Evolutionary conservation across 1,140 invertebrate genomes (phyloP), one percentile per base, ranked within the genome.

Genomic region (Polyergus mexicanus): DNA sequence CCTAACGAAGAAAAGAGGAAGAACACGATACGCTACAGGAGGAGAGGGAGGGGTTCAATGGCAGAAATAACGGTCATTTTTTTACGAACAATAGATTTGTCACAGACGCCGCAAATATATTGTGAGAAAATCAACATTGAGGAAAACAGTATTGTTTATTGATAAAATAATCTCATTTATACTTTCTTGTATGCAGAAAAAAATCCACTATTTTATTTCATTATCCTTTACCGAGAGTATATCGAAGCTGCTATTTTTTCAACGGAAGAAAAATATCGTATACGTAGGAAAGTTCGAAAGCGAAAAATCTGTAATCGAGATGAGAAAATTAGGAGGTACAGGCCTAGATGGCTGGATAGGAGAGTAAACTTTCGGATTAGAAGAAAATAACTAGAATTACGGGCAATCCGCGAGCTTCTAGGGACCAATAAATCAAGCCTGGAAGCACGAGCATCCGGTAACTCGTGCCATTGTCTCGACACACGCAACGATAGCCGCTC

Each of bases 371-470:
- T 84, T 84, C 65, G 86, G 86, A 91, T 91, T 90, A 89, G 88
- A 68, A 81, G 85, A 89, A 92, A 92, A 92, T 92, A 88, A 91
- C 81, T 91, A 86, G 91, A 81, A 92, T 92, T 90, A 90, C 84
- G 22, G 85, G 89, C 91, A 92, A 93, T 93, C 90, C 88, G 88
- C 85, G 86, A 91, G 90, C 89, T 92, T 91, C 86, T 87, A 87
- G 74, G 89, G 90, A 72, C 89, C 86, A 90, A 93, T 93, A 93
- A 89, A 91, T 92, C 88, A 92, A 85, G 89, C 86, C 89, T 90
- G 91, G 87, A 92, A 91, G 90, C 89, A 91, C 91, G 88, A 90
- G 88, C 80, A 89, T 93, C 91, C 92, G 91, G 92, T 90, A 86
- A 88, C 86, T 85, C 83, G 84, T 83, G 84, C 78, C 90, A 92